Evolutionary conservation across 2,113 vertebrate genomes (phyloP), one percentile per base, ranked within the genome.

Genomic region (Daboia siamensis): DNA sequence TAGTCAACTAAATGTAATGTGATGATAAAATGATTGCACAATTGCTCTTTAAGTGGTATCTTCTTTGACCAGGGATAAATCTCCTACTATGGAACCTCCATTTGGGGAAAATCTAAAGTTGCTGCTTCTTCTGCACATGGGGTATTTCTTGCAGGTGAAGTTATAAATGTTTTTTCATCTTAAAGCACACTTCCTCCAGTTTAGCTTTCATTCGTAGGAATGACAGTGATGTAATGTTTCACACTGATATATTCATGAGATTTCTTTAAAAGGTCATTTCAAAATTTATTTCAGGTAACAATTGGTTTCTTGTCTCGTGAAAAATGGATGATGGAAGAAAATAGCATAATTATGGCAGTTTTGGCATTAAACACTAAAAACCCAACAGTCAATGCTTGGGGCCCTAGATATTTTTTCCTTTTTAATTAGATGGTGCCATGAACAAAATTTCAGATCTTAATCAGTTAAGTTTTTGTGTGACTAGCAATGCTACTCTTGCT

Each of bases 371-470:
- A 90, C 2, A 55, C 46, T n/a, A 29, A 17, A 48, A 89, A 44
- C 11, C 2, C 2, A 29, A 90, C 64, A 64, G 20, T 21, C 59
- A 69, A 5, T 80, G 54, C n/a, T 88, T 29, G 2, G 9, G 39
- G 93, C 86, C 1, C 46, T 5, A n/a, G 12, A 26, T 64, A 33
- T 69, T 39, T 21, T 80, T 64, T 80, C 39, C n/a, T n/a, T 69
- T 80, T 39, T 80, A 39, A 44, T 56, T 11, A 2, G 57, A 21
- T 4, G 1, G 0, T 87, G 44, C 2, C 6, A 29, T 80, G 11
- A 0, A 51, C 26, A 90, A 93, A 94, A 88, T 6, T 64, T 92
- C 46, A 88, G 29, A 13, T 86, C 48, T 90, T 90, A 91, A 86
- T 44, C 2, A 12, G 21, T 8, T 87, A 51, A 90, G 90, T 88